phyloP scores from a whole-genome alignment of 1,140 invertebrate genomes.

The Bombus picipes region DNA sequence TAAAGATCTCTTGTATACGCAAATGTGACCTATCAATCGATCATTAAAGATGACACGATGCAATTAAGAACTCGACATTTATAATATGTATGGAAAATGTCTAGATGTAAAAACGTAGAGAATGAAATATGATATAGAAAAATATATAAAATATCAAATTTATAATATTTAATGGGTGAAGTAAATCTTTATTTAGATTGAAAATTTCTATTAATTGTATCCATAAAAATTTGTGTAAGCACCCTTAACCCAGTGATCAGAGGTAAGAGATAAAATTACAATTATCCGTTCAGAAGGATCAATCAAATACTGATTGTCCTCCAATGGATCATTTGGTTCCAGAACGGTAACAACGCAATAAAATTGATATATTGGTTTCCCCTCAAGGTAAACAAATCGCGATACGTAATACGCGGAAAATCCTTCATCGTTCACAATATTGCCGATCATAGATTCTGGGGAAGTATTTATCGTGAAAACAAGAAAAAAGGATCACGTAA shows the following conservation, averaged over 20 bases:
- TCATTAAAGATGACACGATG: conserved; percentile 8
- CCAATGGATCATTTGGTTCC: too few species aligned
- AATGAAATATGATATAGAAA: background rate
- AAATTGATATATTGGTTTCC: conserved; percentile 31
- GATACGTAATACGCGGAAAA: conserved; percentile 54
- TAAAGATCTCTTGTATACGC: conserved; percentile 22
- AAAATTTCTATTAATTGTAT: background rate
- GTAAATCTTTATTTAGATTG: background rate
- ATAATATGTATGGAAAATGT: background rate
- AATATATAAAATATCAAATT: too few species aligned
- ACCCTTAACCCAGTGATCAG: background rate
- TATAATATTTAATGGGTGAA: background rate
- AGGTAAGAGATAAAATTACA: background rate
- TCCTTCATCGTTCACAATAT: conserved; percentile 50
- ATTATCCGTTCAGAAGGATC: background rate
- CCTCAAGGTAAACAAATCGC: conserved; percentile 41
- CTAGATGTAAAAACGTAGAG: background rate
- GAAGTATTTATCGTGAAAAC: conserved; percentile 17
- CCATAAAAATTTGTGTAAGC: background rate
- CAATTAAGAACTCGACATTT: background rate
- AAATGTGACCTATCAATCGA: conserved; percentile 14
- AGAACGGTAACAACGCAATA: background rate
- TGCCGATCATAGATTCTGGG: conserved; percentile 44
- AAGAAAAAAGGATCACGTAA: conserved; percentile 21
- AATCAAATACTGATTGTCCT: background rate